Evolutionary conservation across 2,113 vertebrate genomes (phyloP), one percentile per base, ranked within the genome.

Genomic region (Apus apus): DNA sequence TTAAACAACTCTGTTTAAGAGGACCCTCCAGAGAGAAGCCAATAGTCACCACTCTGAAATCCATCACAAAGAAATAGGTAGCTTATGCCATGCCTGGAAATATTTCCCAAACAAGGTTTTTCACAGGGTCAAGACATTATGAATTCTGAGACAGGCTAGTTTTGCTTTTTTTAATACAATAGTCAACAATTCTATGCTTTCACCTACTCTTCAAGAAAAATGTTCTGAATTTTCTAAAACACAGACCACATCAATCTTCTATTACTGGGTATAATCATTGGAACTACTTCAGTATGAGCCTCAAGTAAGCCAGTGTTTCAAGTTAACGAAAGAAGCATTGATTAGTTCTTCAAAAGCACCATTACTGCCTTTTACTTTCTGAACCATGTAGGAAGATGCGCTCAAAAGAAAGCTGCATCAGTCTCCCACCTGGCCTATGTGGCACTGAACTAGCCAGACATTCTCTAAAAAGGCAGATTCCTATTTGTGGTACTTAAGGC

Each of bases 401-500:
- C 21, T 72, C 34, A 58, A 80, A 77, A 89, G 40, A 80, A 85
- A 89, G 53, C 11, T 4, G 1, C 65, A 81, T 23, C 27, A 57
- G 45, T 34, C 34, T 77, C 32, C 56, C 29, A 64, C 30, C 23
- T 40, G 34, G 57, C 19, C 66, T 50, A 50, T 1, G n/a, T 19
- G 11, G 65, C 36, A 32, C 11, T 43, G 32, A 87, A 90, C 13
- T 38, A 92, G 50, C 5, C 4, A 0, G 36, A 1, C 18, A 36
- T 50, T 68, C 70, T 82, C 89, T 71, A 65, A 78, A 88, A 87
- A 87, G 34, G 38, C 66, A 95, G 85, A 87, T 57, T 95, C 79
- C 30, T 87, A 36, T 73, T 89, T 92, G 78, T 46, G 68, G 66
- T 94, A 75, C 72, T 95, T 96, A 97, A 60, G 15, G 62, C 87